Conservation (phyloP, 2,113 vertebrate genomes). For the Ranitomeya imitator region DNA sequence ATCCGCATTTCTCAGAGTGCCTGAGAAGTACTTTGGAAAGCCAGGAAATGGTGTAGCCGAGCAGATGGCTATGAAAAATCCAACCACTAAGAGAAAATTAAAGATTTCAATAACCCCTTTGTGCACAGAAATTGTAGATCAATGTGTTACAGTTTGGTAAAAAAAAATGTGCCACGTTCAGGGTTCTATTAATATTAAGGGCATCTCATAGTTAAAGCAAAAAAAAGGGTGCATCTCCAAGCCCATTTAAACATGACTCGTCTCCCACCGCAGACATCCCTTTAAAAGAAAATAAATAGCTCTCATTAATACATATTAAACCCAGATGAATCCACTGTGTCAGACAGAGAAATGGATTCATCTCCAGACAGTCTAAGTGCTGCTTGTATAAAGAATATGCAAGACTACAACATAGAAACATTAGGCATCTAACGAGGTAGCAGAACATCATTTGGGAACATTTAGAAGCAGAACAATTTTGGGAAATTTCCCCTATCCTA, state of each 20-base stretch:
- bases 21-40: conserved; percentile 35
- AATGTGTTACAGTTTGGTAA: not conserved
- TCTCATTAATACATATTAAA: conserved; percentile 57
- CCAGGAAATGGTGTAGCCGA: conserved; percentile 32
- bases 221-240: not conserved
- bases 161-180: not conserved
- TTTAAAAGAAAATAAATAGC: conserved; percentile 50
- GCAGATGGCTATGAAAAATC: conserved; percentile 44
- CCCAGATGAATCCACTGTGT: conserved; percentile 33
- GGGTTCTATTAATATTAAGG: conserved; percentile 1
- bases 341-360: conserved; percentile 39
- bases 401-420: not conserved
- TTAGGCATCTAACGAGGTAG: not conserved
- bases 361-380: conserved; percentile 2
- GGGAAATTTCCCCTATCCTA: no score
- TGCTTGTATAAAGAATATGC: not conserved
- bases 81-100: conserved; percentile 12
- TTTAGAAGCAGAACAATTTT: no score
- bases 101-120: conserved; percentile 34
- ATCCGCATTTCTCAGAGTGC: conserved; percentile 45
- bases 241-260: not conserved
- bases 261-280: not conserved
- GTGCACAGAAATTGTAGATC: not conserved
- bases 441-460: no score
- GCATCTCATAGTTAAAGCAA: not conserved